Evolutionary conservation across 2,113 vertebrate species (phyloP), one percentile per base, ranked within the genome.

Genomic region (Boleophthalmus pectinirostris): DNA sequence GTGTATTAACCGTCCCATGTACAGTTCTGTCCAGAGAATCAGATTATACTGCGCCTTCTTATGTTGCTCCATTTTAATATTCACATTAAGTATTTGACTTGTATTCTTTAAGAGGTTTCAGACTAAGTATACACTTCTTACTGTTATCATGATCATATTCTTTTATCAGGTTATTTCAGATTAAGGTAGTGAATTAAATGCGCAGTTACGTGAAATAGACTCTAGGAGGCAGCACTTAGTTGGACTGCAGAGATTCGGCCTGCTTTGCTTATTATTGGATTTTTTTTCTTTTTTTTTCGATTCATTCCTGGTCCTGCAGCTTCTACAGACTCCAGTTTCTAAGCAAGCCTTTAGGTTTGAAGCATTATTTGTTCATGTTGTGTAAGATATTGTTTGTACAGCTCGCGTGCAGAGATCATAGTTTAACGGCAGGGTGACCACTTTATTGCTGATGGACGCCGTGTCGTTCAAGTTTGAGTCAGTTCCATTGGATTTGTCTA

Each of bases 141-240:
- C 23, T 54, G 51, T 54, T 54, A n/a, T 82, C 82, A 82, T 68
- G 51, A 72, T 71, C 43, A 51, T 69, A 49, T 80, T 76, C 18
- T 83, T 82, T 85, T 70, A 66, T 74, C 76, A 75, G 33, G 54
- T 68, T 60, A 68, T 70, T 81, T 67, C 66, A 69, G 76, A 49
- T 76, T 12, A 75, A 61, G 66, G 85, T 86, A 66, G 78, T 81
- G 46, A 81, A 65, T 49, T 71, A 21, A 69, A 69, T 9, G 66
- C 83, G 84, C 86, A 90, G 83, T 91, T 83, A 38, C 78, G 72
- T 35, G 43, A 75, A 56, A 61, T 16, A 35, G 75, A 60, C 90
- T 87, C 69, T 80, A 91, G 92, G 83, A 72, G 89, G 90, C 92
- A 90, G 85, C 80, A 81, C 81, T 74, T 78, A 66, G 75, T 79